phyloP scores from a whole-genome alignment of 2,888 invertebrate genomes.

The Ctenicera cuprea region DNA sequence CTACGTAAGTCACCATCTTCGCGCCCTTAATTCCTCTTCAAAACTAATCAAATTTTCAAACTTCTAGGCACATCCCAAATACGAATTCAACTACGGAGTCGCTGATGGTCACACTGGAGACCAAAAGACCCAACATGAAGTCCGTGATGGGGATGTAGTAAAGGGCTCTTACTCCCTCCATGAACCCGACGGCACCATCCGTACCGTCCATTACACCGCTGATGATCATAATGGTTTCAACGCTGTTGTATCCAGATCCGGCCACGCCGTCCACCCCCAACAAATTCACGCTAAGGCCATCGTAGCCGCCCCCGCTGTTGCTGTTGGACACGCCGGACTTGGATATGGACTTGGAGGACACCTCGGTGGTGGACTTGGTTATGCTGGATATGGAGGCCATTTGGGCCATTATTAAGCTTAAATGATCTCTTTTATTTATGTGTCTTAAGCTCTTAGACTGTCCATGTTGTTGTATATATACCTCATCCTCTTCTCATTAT shows the following conservation, averaged over 20 bases:
- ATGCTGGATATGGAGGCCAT: conserved; percentile 39
- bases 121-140: conserved; percentile 75
- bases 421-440: conserved; percentile 42
- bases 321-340: conserved; percentile 44
- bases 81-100: conserved; percentile 76
- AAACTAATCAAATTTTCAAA: neutral
- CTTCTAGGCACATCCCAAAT: conserved; percentile 73
- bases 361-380: conserved; percentile 31
- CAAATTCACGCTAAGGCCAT: conserved; percentile 59
- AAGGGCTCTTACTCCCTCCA: conserved; percentile 76
- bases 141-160: conserved; percentile 75
- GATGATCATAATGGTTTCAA: conserved; percentile 76
- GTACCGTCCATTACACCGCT: conserved; percentile 76
- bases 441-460: conserved; percentile 36
- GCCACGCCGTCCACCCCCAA: conserved; percentile 74
- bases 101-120: conserved; percentile 76
- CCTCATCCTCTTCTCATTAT: conserved; percentile 38
- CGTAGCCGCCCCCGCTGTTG: conserved; percentile 43
- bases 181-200: conserved; percentile 76
- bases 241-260: conserved; percentile 67
- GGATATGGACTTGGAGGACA: conserved; percentile 32
- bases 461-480: conserved; percentile 48
- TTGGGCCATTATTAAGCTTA: conserved; percentile 43
- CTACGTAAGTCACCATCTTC: conserved; percentile 34
- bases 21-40: neutral